Conservation (phyloP, 2,888 invertebrate genomes). For the Rosalia funebris region DNA sequence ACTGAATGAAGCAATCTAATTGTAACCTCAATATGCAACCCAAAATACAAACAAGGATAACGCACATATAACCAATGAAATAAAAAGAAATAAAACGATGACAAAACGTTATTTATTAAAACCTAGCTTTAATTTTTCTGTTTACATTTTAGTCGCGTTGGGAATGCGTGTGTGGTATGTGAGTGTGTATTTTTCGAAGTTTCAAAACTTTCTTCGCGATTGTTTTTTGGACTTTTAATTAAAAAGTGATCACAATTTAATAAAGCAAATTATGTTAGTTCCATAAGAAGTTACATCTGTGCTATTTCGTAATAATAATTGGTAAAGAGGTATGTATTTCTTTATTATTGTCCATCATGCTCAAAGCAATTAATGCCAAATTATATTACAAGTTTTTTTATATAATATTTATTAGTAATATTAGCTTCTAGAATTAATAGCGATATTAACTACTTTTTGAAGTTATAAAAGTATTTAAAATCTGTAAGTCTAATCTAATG, state of each 20-base stretch:
- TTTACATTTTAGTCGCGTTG: conserved; percentile 33
- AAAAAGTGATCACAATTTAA: conserved; percentile 1
- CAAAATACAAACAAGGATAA: conserved; percentile 28
- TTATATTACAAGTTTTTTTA: too few relatives aligned
- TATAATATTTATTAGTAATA: too few relatives aligned
- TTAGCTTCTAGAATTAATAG: too few relatives aligned
- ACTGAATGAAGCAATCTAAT: too few relatives aligned
- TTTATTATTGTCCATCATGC: too few relatives aligned
- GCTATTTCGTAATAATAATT: neutral
- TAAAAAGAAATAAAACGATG: conserved; percentile 19
- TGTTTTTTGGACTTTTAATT: conserved; percentile 2
- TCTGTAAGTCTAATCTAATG: too few relatives aligned
- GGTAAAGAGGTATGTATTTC: too few relatives aligned
- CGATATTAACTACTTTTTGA: too few relatives aligned
- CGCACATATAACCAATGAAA: neutral
- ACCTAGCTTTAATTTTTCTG: conserved; percentile 25
- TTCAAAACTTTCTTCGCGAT: conserved; percentile 20
- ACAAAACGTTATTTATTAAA: conserved; percentile 31
- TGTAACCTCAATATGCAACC: conserved; percentile 30
- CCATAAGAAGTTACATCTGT: neutral
- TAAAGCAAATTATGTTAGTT: neutral
- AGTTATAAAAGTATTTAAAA: too few relatives aligned
- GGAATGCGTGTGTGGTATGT: conserved; percentile 28
- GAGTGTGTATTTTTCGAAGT: conserved; percentile 28
- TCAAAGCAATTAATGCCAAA: too few relatives aligned